Evolutionary conservation across 2,113 vertebrate species (phyloP), one percentile per base, ranked within the genome.

Genomic region (Amphilophus citrinellus): DNA sequence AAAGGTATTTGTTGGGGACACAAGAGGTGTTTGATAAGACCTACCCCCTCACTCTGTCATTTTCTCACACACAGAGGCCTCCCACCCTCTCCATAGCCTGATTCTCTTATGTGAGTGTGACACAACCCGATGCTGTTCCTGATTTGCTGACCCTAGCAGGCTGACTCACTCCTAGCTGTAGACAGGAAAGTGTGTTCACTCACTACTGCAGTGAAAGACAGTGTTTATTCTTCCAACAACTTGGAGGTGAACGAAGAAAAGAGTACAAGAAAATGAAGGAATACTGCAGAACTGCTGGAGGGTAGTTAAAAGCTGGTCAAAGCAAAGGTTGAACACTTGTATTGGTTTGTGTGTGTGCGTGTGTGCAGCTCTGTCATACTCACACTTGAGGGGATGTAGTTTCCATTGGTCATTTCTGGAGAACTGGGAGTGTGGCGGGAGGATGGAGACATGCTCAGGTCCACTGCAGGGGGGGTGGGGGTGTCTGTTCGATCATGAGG

Each of bases 381-480:
- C 94, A 98, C 98, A 53, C 95, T 94, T 77, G 96, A 93, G 20
- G 95, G 87, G 83, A 97, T 53, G 17, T 95, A 91, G 39, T 96
- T 96, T 30, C 97, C 96, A 0, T 93, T 96, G 88, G 95, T 91
- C 83, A 96, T 97, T 87, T 97, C 96, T 86, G 98, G 97, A 0
- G 98, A 98, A 65, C 97, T 97, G 84, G 97, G 85, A 0, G 97
- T 97, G 84, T 96, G 93, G 79, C 96, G 96, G 0, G 95, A 96
- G 11, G 96, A 96, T 60, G 97, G 97, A 0, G 98, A 98, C 90
- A 98, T 95, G 91, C 98, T 98, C 90, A 98, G 96, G 93, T 99
- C 98, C 85, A 98, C 96, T 6, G 97, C 96, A 0, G 97, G 97
- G 7, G 97, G 91, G 2, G 96, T 97, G 44, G 90, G 96, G 22